Evolutionary conservation across 30 jellyfish, hydroid and myxozoan species (phyloP), one percentile per base, ranked within the genome.

Genomic region (Aurelia sp.): DNA sequence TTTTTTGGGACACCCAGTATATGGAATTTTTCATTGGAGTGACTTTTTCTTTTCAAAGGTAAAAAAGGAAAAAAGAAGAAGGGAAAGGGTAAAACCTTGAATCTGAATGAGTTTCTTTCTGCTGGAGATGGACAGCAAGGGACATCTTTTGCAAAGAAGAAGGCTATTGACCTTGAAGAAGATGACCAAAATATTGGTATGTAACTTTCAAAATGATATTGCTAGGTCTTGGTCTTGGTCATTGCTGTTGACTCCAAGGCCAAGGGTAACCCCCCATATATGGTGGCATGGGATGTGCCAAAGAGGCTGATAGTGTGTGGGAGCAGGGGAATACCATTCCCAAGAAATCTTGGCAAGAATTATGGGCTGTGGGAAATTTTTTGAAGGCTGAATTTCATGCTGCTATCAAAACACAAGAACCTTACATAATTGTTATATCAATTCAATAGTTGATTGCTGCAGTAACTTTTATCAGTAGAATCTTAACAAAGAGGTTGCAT

Each of bases 41-140:
- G 7, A 8, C 0, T 4, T 40, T 40, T 40, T 40, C 51, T 0
- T 40, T 40, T 5, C 51, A 40, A 4, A 88, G 98, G 98, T 80
- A 88, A 82, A 70, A 88, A 88, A 76, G 97, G 97, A 16, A 93
- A 93, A 53, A 88, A 88, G 96, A 93, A 93, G 96, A 88, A 88
- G 80, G 93, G 88, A 24, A 44, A 44, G 55, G 55, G 55, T 5
- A 88, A 88, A 85, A 93, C 98, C 11, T 79, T 93, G 68, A 82
- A 79, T 72, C 90, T 93, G 21, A 93, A 63, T 57, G 98, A 78
- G 41, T 93, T 93, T 64, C 92, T 91, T 35, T 85, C 88, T 41
- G 77, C 79, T 40, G 92, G 97, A 17, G 97, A 89, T 50, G 88
- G 90, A n/a, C 53, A 61, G 18, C 68, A 82, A 44, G 89, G 81